These are phyloP conservation scores for Heterocephalus glaber DNA, from an alignment of 2,113 vertebrate genomes.

Conservation along the genomic window DNA sequence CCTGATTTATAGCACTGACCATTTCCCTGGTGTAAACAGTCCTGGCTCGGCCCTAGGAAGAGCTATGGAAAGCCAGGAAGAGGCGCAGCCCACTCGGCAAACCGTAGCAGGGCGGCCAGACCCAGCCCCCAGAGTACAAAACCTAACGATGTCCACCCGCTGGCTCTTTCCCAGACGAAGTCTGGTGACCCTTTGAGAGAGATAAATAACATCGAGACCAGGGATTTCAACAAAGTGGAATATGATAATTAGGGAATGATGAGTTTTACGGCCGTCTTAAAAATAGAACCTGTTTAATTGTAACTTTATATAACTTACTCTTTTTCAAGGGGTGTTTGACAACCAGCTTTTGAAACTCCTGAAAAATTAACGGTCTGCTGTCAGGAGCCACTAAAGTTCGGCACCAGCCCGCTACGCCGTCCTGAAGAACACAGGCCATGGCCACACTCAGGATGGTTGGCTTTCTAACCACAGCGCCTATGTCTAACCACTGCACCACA, in stretches of 20 bases:
- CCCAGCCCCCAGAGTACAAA: not conserved
- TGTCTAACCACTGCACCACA: not conserved
- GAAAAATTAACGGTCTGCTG: not conserved
- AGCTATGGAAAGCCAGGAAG: not conserved
- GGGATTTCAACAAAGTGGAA: not conserved
- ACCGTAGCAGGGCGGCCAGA: not conserved
- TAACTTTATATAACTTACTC: constrained; percentile 14
- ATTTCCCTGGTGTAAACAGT: constrained; percentile 15
- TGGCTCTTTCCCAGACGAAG: not conserved
- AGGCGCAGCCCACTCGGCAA: not conserved
- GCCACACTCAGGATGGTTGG: not conserved
- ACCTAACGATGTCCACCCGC: not conserved
- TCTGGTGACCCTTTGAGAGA: not conserved
- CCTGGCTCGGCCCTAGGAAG: not conserved
- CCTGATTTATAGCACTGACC: not conserved
- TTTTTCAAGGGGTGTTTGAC: constrained; percentile 1
- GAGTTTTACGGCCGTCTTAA: constrained; percentile 30
- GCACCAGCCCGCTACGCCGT: not conserved
- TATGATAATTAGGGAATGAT: constrained; percentile 35
- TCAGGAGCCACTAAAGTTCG: not conserved
- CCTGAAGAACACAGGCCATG: rapidly evolving
- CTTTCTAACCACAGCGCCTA: not conserved
- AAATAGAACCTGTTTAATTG: constrained; percentile 25
- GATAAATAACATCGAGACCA: constrained; percentile 4
- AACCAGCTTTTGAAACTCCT: constrained; percentile 38